These are phyloP conservation scores for Sarcophaga peregrina DNA, from an alignment of 1,140 invertebrate species.

Conservation along the genomic window DNA sequence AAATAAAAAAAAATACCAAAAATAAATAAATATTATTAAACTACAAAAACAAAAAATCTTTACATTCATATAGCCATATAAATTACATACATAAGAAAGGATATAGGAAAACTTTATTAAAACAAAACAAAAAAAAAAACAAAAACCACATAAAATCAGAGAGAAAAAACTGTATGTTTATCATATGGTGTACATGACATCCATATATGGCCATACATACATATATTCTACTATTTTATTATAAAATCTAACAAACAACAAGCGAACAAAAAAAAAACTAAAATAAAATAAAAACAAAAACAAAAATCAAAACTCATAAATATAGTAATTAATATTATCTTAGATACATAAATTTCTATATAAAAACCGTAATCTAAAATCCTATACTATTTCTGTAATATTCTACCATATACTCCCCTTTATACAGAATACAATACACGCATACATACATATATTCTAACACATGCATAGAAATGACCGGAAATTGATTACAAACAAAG, in stretches of 20 bases:
- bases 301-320: background rate
- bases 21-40: constrained; percentile 25
- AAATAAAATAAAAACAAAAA: background rate
- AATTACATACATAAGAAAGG: background rate
- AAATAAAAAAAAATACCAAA: constrained; percentile 21
- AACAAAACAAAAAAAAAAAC: too few species aligned
- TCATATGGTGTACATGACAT: too few species aligned
- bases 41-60: constrained; percentile 8
- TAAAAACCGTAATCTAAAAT: background rate
- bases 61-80: background rate
- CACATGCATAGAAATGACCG: too few species aligned
- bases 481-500: too few species aligned
- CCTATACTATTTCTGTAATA: background rate
- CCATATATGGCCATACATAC: too few species aligned
- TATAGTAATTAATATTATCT: background rate
- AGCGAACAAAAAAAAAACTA: background rate
- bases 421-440: too few species aligned
- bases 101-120: too few species aligned
- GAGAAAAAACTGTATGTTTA: too few species aligned
- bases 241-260: background rate
- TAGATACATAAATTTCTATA: constrained; percentile 1
- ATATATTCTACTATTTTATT: background rate
- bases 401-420: background rate
- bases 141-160: too few species aligned
- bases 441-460: too few species aligned